Evolutionary conservation across 2,113 vertebrate genomes (phyloP).

Genomic region (Potamarius usumacintae): DNA sequence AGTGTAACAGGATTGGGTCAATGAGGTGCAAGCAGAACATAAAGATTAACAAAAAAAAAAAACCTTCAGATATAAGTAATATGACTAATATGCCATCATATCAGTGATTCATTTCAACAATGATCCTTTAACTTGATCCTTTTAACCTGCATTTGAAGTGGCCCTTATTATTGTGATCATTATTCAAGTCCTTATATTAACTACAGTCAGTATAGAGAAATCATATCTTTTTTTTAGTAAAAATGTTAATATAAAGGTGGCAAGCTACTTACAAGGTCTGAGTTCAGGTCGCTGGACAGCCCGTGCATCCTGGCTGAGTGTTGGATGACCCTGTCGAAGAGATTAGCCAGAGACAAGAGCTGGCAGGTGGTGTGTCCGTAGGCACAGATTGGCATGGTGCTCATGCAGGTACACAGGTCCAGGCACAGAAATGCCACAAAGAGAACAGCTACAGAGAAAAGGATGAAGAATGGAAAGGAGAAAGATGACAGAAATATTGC

Average conservation of each 20-base stretch:
- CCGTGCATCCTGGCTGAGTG: slow-evolving; percentile 77
- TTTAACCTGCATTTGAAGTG: background rate
- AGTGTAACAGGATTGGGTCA: background rate
- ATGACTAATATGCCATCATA: background rate
- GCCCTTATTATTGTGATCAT: background rate
- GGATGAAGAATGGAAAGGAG: background rate
- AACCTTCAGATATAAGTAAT: no score
- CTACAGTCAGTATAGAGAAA: background rate
- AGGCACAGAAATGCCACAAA: slow-evolving; percentile 60
- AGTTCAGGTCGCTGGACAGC: slow-evolving; percentile 74
- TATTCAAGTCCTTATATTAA: background rate
- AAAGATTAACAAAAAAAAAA: no score
- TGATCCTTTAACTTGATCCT: background rate
- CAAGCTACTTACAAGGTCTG: slow-evolving; percentile 70
- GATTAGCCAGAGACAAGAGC: slow-evolving; percentile 66
- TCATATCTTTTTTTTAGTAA: background rate
- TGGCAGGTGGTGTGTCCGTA: slow-evolving; percentile 62
- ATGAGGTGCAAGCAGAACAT: background rate
- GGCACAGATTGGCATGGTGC: slow-evolving; percentile 61
- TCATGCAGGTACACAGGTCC: slow-evolving; percentile 48
- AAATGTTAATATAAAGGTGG: background rate
- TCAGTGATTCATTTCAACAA: background rate
- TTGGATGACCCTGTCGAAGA: slow-evolving; percentile 79
- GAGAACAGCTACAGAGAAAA: slow-evolving; percentile 40
- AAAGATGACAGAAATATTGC: background rate